These are phyloP conservation scores for Echiichthys vipera DNA, from an alignment of 2,797 vertebrate genomes.

Conservation along the genomic window DNA sequence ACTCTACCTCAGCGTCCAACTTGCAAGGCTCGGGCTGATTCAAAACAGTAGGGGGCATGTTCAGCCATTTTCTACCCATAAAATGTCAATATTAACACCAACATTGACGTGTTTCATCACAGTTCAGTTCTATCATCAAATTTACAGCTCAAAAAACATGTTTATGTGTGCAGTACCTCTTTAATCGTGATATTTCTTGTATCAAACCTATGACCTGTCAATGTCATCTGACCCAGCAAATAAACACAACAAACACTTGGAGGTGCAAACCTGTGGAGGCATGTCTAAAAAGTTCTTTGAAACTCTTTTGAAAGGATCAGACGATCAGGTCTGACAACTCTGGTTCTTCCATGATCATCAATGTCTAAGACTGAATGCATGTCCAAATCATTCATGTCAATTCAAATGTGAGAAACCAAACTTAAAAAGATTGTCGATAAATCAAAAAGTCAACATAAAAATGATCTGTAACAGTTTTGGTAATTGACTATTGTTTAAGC, in stretches of 20 bases:
- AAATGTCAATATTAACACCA: too few relatives aligned
- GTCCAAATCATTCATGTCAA: neutral
- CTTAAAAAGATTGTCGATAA: fast-evolving
- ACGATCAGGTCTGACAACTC: neutral
- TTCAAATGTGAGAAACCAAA: neutral
- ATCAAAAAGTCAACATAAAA: neutral
- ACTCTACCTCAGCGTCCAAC: too few relatives aligned
- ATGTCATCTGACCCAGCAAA: too few relatives aligned
- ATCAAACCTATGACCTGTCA: neutral
- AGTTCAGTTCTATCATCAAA: too few relatives aligned
- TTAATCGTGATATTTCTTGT: neutral
- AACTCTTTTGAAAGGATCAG: neutral
- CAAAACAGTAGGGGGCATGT: too few relatives aligned
- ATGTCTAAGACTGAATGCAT: neutral
- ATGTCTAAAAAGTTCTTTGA: neutral
- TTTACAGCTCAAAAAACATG: too few relatives aligned
- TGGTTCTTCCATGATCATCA: neutral
- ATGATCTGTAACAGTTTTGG: neutral
- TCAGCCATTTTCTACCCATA: too few relatives aligned
- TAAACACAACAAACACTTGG: neutral
- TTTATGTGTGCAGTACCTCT: too few relatives aligned
- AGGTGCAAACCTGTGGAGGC: constrained; percentile 4
- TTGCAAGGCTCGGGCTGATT: too few relatives aligned
- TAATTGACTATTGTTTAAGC: neutral
- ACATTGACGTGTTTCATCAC: too few relatives aligned